Base-by-base conservation (phyloP, 2,888 invertebrate genomes). In the Steinernema scapterisci region DNA sequence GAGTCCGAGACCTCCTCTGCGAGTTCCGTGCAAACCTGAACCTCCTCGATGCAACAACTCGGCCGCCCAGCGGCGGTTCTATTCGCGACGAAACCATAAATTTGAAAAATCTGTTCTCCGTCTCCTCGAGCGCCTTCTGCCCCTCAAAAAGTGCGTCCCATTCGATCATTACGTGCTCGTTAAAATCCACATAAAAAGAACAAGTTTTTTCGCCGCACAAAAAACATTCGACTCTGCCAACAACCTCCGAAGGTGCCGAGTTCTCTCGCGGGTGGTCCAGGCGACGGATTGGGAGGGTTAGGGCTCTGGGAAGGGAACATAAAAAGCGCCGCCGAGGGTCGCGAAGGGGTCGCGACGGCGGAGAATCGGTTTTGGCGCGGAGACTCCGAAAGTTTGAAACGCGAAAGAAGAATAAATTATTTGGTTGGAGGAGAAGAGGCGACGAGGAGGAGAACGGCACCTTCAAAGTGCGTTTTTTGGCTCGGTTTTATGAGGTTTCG, bases 71-170 rank as follows among this genome's bases (percentile, higher is more conserved):
- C 13, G 16, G 11, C 63, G 31, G 16, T 63, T 38, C 63, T n/a
- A 48, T 48, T 48, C 63, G 63, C 63, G 63, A 31, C 63, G 63
- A 63, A 63, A 63, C 63, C 63, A 63, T 63, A 63, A 63, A 63
- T 63, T 63, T 63, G 63, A 63, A 63, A 63, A 63, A 63, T 63
- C 63, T 63, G 63, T 63, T 63, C 63, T 63, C 63, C 63, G 63
- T 63, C 63, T 27, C 25, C 63, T 38, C 9, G 63, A 13, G 31
- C 63, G 63, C 63, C 63, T 63, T 63, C 11, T 63, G 63, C 63
- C 25, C 63, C 63, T 63, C 63, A 63, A 63, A 63, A 63, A 63
- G 63, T 63, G 63, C 63, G 63, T 63, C 63, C 31, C 31, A 27
- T 63, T 25, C 63, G 63, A 63, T 63, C 63, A 63, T 63, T 63